Conservation (phyloP, 2,113 vertebrate species). For the Pterocles orientalis region DNA sequence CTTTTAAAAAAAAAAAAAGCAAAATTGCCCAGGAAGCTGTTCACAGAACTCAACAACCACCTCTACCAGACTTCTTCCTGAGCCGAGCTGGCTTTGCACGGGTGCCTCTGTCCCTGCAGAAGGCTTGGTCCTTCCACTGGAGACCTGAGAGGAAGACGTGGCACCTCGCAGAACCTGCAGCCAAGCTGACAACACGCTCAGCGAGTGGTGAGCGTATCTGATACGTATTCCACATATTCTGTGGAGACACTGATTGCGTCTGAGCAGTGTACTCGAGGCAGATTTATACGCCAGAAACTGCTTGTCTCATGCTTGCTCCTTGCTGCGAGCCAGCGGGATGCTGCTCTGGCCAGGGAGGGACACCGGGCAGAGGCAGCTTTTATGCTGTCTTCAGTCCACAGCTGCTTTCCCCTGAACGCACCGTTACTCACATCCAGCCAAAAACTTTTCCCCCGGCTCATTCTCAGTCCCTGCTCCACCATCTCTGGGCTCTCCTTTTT, state of each 20-base stretch:
- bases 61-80: background rate
- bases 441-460: background rate
- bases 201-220: too few species aligned
- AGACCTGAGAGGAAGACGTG: too few species aligned
- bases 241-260: background rate
- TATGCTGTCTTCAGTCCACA: rapidly evolving
- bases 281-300: background rate
- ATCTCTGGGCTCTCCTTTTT: background rate
- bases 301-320: background rate
- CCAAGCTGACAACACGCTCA: too few species aligned
- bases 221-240: rapidly evolving
- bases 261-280: rapidly evolving
- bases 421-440: background rate
- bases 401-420: background rate
- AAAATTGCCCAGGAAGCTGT: background rate
- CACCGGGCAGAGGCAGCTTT: background rate
- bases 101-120: too few species aligned
- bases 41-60: background rate
- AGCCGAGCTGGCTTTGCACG: too few species aligned
- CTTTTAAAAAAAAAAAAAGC: background rate
- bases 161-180: too few species aligned
- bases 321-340: rapidly evolving
- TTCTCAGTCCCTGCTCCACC: background rate
- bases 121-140: too few species aligned
- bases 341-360: background rate